Conservation (phyloP, 2,888 invertebrate species). For the Stenotaenia linearis region DNA sequence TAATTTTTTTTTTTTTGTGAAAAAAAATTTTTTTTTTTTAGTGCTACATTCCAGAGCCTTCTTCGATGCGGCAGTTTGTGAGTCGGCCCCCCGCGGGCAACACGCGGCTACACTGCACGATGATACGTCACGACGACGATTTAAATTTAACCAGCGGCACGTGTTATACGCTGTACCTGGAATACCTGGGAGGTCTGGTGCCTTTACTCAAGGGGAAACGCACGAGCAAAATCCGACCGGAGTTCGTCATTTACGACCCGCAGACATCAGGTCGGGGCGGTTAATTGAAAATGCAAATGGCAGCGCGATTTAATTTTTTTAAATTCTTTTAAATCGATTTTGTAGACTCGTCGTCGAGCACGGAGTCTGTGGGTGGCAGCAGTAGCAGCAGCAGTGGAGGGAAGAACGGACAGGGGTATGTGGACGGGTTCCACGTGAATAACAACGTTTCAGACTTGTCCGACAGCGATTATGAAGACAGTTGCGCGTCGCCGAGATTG, state of each 20-base stretch:
- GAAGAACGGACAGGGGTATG: neutral
- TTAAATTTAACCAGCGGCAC: slow-evolving; percentile 50
- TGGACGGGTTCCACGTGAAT: slow-evolving; percentile 27
- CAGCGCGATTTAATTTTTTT: neutral
- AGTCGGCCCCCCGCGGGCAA: slow-evolving; percentile 79
- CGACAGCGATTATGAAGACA: slow-evolving; percentile 62
- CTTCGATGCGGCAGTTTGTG: slow-evolving; percentile 84
- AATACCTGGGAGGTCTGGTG: slow-evolving; percentile 92
- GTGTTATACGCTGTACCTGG: slow-evolving; percentile 66
- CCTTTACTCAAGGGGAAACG: slow-evolving; percentile 91
- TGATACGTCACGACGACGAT: slow-evolving; percentile 87
- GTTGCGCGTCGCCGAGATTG: slow-evolving; percentile 75
- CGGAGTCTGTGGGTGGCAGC: slow-evolving; percentile 28
- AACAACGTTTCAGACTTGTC: slow-evolving; percentile 54
- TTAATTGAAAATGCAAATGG: slow-evolving; percentile 26
- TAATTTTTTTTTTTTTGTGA: neutral
- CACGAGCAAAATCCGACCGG: slow-evolving; percentile 93
- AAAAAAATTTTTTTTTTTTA: slow-evolving; percentile 46
- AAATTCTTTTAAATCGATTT: neutral
- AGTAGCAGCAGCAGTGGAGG: slow-evolving; percentile 29
- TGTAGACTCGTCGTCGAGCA: neutral
- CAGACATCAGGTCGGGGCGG: slow-evolving; percentile 55
- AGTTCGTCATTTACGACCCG: slow-evolving; percentile 95
- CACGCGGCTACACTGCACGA: slow-evolving; percentile 91
- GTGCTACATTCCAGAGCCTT: slow-evolving; percentile 90